Conservation (phyloP, 2,113 vertebrate genomes). For the Phocoena sinus region DNA sequence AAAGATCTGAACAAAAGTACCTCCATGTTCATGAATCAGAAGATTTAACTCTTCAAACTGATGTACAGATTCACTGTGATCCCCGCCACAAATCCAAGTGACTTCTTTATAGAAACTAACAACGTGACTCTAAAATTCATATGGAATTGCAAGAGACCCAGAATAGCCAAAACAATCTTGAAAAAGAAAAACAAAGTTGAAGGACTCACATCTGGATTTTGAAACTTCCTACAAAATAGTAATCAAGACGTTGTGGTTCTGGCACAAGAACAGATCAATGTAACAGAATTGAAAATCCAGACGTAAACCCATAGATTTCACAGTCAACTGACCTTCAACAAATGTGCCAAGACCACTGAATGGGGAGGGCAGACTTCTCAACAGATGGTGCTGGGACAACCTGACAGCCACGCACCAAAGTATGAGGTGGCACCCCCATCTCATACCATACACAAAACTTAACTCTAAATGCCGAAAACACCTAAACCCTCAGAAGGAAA, state of each 20-base stretch:
- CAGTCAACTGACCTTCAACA: neutral
- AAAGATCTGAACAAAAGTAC: neutral
- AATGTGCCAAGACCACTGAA: neutral
- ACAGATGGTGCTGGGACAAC: no score
- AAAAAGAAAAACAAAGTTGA: neutral
- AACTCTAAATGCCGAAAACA: neutral
- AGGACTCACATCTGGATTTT: neutral
- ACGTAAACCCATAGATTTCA: no score
- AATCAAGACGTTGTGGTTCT: neutral
- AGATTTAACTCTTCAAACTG: no score
- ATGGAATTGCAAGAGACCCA: neutral
- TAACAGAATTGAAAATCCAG: neutral
- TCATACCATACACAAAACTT: accelerated
- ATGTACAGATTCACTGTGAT: neutral
- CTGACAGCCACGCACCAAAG: no score
- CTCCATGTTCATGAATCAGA: neutral
- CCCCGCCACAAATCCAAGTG: neutral
- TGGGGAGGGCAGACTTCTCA: neutral
- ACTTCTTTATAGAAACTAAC: neutral
- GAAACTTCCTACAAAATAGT: neutral
- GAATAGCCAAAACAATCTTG: neutral
- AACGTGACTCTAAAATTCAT: neutral
- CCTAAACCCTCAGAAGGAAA: neutral
- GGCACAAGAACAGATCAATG: no score
- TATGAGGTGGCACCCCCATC: neutral